Evolutionary conservation across 2,797 vertebrate species (phyloP), one percentile per base, ranked within the genome.

Genomic region (Podargus strigoides): DNA sequence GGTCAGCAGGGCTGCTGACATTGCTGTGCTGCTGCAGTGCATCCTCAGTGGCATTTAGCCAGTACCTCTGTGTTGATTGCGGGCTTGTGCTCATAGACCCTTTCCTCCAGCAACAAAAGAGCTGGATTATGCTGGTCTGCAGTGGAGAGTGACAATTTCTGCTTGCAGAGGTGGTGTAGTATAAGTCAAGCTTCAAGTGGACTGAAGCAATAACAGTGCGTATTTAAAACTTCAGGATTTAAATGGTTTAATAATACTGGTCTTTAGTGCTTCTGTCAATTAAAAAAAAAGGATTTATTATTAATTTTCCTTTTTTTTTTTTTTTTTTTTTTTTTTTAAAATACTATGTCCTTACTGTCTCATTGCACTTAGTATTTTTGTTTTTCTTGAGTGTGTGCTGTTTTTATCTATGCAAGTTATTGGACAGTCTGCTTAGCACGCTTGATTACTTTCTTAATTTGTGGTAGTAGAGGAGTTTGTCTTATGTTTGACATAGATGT

Each of bases 1-100:
- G 87, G 83, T 93, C 64, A 85, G 87, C 85, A 37, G 46, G 53
- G 72, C 59, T 93, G 88, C 88, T 96, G 90, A 49, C 66, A 4
- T 30, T 59, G 83, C 77, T 73, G 39, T 62, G 5, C 76, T 73
- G 58, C 83, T 93, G 93, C 76, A 63, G 59, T 85, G 63, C 60
- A 50, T 52, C 70, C 74, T 83, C 56, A 7, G 67, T 77, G 92
- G 55, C 37, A 1, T 74, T 67, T 34, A 70, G 90, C 74, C 90
- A 64, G 69, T 47, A 28, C 36, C 67, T 58, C 47, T 30, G 47
- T 78, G 73, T 62, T 66, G 42, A 28, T 50, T 26, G 69, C 11
- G 67, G 36, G 46, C 67, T 91, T 78, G 55, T 47, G 36, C 68
- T 87, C 15, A 9, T 23, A 67, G 42, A 7, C 1, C 1, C 63